These are phyloP conservation scores for Bettongia penicillata DNA, from an alignment of 2,113 vertebrate genomes.

Conservation along the genomic window DNA sequence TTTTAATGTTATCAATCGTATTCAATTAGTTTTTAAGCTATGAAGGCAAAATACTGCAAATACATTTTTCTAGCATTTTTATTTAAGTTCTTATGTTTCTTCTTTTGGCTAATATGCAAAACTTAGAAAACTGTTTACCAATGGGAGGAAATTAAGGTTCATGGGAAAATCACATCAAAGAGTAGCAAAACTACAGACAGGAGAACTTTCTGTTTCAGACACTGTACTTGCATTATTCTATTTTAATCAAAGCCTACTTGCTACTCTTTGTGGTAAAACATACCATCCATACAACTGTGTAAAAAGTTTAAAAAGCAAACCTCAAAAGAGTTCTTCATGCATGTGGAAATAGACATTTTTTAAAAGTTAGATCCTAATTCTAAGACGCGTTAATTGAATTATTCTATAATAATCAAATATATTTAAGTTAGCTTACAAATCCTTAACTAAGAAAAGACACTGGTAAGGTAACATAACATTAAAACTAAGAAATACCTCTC, in stretches of 20 bases:
- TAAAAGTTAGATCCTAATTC: slow-evolving; percentile 27
- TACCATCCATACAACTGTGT: neutral
- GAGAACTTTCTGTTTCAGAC: neutral
- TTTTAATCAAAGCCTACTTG: neutral
- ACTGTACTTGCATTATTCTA: neutral
- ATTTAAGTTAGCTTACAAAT: neutral
- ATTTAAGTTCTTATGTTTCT: neutral
- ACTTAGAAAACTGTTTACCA: neutral
- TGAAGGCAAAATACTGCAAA: neutral
- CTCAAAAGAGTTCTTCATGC: neutral
- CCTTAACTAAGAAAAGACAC: neutral
- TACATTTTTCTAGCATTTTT: neutral
- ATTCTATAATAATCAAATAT: neutral
- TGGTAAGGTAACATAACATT: neutral
- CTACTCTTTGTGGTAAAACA: slow-evolving; percentile 35
- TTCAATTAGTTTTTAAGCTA: slow-evolving; percentile 7
- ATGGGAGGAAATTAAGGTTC: neutral
- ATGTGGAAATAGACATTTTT: slow-evolving; percentile 3
- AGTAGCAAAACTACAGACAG: neutral
- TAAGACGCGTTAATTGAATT: neutral
- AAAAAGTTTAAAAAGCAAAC: slow-evolving; percentile 21
- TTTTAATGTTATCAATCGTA: neutral
- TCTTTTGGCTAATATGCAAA: neutral
- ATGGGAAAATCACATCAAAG: neutral
- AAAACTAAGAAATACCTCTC: neutral